Base-by-base conservation (phyloP, 2,888 invertebrate genomes). In the Pycnomerus fuliginosus region DNA sequence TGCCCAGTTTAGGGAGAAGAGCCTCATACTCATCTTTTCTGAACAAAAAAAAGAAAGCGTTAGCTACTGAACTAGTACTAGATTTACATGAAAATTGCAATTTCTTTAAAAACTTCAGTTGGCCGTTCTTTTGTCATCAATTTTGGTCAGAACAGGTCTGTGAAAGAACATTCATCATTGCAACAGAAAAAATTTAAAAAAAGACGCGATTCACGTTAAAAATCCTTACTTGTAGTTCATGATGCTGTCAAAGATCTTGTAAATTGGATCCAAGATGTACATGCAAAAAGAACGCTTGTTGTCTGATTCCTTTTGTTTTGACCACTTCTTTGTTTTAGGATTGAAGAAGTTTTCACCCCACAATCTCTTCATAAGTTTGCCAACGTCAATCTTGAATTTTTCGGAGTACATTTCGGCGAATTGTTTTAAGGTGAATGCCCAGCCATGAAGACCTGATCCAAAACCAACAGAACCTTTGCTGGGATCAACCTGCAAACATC, bases 331-430 rank as follows among this genome's bases (percentile, higher is more conserved):
- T 54, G 95, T 93, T 70, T 90, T 88, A 50, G 88, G 79, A 64
- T 96, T 95, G 82, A 96, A 99, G 84, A 97, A 99, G 75, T 96
- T 96, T 75, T 99, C 98, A 67, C 99, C 99, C 99, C 99, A 99
- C 46, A 92, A 76, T 70, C 85, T 79, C 79, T 90, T 95, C 98
- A 99, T 99, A 66, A 99, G 85, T 74, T 98, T 98, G 59, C 87
- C 89, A 34, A 88, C 86, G 74, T 97, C 94, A 57, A 97, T 93
- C 78, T 96, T 95, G 83, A 99, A 99, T 77, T 98, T 99, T 71
- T 91, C 91, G 17, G 96, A 89, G 72, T 99, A 99, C 90, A 99
- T 94, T 76, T 98, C 97, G 31, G 98, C 80, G 79, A 99, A 99
- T 79, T 99, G 98, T 79, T 99, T 99, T 57, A 99, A 83, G 52